Conservation (phyloP, 2,113 vertebrate genomes). For the Oryzias curvinotus region DNA sequence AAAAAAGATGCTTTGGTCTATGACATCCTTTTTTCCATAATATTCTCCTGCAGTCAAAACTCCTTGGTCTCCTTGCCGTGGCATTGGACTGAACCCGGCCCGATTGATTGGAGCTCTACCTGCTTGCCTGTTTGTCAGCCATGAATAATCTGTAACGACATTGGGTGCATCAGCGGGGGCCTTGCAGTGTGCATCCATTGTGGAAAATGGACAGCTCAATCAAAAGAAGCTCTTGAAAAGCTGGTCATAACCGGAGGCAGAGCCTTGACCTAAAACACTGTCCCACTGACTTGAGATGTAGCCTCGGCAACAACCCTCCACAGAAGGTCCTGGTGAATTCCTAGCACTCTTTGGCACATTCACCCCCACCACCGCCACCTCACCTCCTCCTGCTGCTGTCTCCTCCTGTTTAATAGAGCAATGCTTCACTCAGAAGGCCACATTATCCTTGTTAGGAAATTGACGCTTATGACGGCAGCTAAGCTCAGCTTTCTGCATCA, state of each 20-base stretch:
- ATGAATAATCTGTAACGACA: slow-evolving; percentile 77
- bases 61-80: slow-evolving; percentile 67
- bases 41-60: slow-evolving; percentile 4
- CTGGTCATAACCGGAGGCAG: slow-evolving; percentile 63
- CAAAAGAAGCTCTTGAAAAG: slow-evolving; percentile 73
- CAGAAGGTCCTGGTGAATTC: slow-evolving; percentile 34
- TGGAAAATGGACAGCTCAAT: slow-evolving; percentile 75
- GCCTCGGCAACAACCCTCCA: slow-evolving; percentile 49
- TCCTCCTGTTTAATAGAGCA: slow-evolving; percentile 64
- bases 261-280: slow-evolving; percentile 75
- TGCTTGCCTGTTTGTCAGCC: slow-evolving; percentile 69
- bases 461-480: slow-evolving; percentile 47
- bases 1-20: not conserved
- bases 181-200: slow-evolving; percentile 66
- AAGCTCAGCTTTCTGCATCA: slow-evolving; percentile 34
- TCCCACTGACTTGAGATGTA: slow-evolving; percentile 58
- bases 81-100: slow-evolving; percentile 63
- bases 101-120: slow-evolving; percentile 74
- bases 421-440: slow-evolving; percentile 74
- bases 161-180: slow-evolving; percentile 58
- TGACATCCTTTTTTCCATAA: not conserved
- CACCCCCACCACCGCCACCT: not conserved
- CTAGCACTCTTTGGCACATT: slow-evolving; percentile 29
- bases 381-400: slow-evolving; percentile 7
- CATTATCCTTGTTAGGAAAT: slow-evolving; percentile 63